Conservation (phyloP, 2,888 invertebrate species). For the Synanthedon tipuliformis region DNA sequence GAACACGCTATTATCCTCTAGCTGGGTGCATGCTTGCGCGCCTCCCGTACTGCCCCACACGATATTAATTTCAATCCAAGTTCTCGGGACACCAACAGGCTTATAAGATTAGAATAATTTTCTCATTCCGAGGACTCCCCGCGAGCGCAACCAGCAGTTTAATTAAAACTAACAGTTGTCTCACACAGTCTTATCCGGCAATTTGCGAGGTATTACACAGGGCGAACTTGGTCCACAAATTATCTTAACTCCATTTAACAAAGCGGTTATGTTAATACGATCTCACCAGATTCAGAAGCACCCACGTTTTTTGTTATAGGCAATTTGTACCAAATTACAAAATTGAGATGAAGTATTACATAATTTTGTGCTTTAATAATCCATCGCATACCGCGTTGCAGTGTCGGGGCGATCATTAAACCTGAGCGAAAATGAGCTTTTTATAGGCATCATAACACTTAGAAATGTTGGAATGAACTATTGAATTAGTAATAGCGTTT, state of each 20-base stretch:
- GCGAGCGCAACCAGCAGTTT: slow-evolving; percentile 65
- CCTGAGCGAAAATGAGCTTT: slow-evolving; percentile 45
- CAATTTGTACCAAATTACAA: slow-evolving; percentile 44
- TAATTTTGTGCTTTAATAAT: slow-evolving; percentile 26
- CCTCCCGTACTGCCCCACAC: slow-evolving; percentile 31
- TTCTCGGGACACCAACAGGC: slow-evolving; percentile 56
- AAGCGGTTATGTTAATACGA: slow-evolving; percentile 67
- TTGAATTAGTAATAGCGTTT: slow-evolving; percentile 53
- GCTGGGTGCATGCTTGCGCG: slow-evolving; percentile 1
- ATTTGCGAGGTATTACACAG: slow-evolving; percentile 68
- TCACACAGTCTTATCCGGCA: slow-evolving; percentile 69
- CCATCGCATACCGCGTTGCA: slow-evolving; percentile 22
- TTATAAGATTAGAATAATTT: slow-evolving; percentile 70
- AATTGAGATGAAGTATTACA: slow-evolving; percentile 50
- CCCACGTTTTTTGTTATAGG: slow-evolving; percentile 45
- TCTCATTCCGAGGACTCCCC: slow-evolving; percentile 60
- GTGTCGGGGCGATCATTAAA: slow-evolving; percentile 40
- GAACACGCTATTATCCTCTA: slow-evolving; percentile 11
- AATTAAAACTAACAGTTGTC: slow-evolving; percentile 72
- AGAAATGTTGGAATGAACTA: slow-evolving; percentile 49
- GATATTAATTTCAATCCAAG: slow-evolving; percentile 55
- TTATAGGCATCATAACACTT: slow-evolving; percentile 51
- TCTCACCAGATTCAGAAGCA: slow-evolving; percentile 55
- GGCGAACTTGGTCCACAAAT: slow-evolving; percentile 68
- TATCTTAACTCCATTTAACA: slow-evolving; percentile 67